Evolutionary conservation across 1,140 invertebrate species (phyloP).

Genomic region (Stenopsyche tienmushanensis): DNA sequence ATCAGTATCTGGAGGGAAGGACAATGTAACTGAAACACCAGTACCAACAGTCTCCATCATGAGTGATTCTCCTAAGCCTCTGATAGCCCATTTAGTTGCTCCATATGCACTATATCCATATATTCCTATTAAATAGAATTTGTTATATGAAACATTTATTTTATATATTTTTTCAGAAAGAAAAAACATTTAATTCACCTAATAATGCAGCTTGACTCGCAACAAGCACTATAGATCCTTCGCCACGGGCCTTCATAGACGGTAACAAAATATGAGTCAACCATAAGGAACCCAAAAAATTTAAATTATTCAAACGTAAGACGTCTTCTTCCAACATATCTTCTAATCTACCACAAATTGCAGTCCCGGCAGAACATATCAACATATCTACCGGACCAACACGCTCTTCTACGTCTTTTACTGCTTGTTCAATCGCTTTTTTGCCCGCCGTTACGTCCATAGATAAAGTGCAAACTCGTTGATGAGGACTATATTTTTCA

Average conservation of each 20-base stretch:
- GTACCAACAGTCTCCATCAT: conserved; percentile 88
- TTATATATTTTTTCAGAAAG: background rate
- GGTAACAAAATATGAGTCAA: conserved; percentile 68
- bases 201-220: conserved; percentile 88
- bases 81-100: conserved; percentile 90
- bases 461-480: conserved; percentile 62
- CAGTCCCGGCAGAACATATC: conserved; percentile 88
- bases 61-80: conserved; percentile 91
- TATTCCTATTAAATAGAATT: conserved; percentile 55
- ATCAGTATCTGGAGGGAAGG: conserved; percentile 94
- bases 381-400: conserved; percentile 83
- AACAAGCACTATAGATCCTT: conserved; percentile 81
- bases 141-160: background rate
- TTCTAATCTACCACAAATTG: conserved; percentile 79
- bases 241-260: conserved; percentile 68
- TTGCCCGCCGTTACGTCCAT: conserved; percentile 74
- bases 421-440: conserved; percentile 60
- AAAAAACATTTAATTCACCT: conserved; percentile 54
- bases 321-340: conserved; percentile 73
- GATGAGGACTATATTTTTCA: background rate
- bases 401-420: conserved; percentile 58
- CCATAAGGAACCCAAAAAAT: conserved; percentile 72
- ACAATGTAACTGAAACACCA: conserved; percentile 82
- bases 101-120: conserved; percentile 92
- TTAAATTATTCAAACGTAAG: conserved; percentile 69